Percentiles rank a stretch among this genome's conserved stretches.
Conservation (phyloP, 1,140 invertebrate species). For the Trachelipus rathkii region DNA sequence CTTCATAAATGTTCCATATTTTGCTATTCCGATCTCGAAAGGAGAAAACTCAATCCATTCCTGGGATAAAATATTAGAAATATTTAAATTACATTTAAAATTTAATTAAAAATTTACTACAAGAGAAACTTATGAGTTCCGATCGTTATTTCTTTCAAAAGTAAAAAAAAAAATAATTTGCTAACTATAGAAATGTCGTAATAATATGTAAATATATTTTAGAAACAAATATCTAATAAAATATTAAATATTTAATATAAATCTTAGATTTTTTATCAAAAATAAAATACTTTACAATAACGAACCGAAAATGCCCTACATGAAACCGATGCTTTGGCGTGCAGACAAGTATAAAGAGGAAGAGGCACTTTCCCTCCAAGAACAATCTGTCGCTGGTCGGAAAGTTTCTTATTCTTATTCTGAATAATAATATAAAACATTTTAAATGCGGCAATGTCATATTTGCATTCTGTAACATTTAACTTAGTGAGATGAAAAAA, state of each 20-base stretch:
- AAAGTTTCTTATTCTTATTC: slow-evolving; percentile 50
- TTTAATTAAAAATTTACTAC: too few species aligned
- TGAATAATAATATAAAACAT: slow-evolving; percentile 38
- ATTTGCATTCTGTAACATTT: too few species aligned
- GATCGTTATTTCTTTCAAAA: not conserved
- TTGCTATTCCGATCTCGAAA: slow-evolving; percentile 55
- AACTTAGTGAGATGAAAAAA: too few species aligned
- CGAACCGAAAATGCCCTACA: slow-evolving; percentile 54
- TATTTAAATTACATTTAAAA: too few species aligned
- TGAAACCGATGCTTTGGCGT: slow-evolving; percentile 55
- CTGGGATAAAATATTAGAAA: slow-evolving; percentile 40
- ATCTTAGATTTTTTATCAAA: too few species aligned
- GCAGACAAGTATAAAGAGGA: slow-evolving; percentile 55
- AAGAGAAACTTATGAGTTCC: not conserved
- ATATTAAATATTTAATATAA: not conserved
- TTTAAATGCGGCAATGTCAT: too few species aligned
- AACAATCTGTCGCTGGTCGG: slow-evolving; percentile 51
- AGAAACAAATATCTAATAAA: not conserved
- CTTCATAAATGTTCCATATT: slow-evolving; percentile 56
- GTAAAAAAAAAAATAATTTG: not conserved
- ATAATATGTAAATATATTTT: not conserved
- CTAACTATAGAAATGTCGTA: not conserved
- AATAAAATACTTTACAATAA: not conserved
- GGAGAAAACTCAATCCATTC: slow-evolving; percentile 58
- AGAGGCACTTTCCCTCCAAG: slow-evolving; percentile 50